Evolutionary conservation across 2,797 vertebrate species (phyloP), one percentile per base, ranked within the genome.

Genomic region (Gymnothorax reevesii): DNA sequence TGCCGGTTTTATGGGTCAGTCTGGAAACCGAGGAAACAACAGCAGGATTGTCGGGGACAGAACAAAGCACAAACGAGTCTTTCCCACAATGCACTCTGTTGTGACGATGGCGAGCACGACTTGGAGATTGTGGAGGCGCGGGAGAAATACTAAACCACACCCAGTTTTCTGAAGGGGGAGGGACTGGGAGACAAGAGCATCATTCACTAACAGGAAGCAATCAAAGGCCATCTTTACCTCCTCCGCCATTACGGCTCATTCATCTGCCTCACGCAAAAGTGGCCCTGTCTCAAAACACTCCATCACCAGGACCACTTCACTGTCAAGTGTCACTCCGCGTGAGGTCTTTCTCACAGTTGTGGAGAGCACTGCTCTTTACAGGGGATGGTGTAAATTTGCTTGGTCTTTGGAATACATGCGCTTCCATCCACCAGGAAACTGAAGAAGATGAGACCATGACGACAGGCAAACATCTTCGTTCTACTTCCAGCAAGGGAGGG

Each of bases 151-250:
- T 84, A 71, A 57, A 64, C 87, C 83, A 73, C 83, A 69, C 80
- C 59, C 57, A 80, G 66, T 20, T 82, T 84, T 79, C 60, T 87
- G 86, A 73, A 66, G 27, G 75, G 84, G 33, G 87, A 87, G 82
- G 84, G 52, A 83, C 83, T 80, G 85, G 79, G 71, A 82, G 89
- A 84, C 80, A 88, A 52, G 79, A 87, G 88, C 83, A 82, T 86
- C 87, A 86, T 83, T 83, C 86, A 86, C 20, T 6, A 8, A 57
- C 86, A 86, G 86, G 86, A 86, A 86, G 87, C 79, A 49, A 75
- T 86, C 87, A 20, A 54, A 73, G 59, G 55, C 52, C 52, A 49
- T 66, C 57, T 55, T 57, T 12, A 13, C 83, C 9, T 49, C 60
- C 42, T 7, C 17, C 59, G 25, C 57, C 4, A 64, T 83, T 42